Conservation (phyloP, 1,140 invertebrate species). For the Mercenaria mercenaria region DNA sequence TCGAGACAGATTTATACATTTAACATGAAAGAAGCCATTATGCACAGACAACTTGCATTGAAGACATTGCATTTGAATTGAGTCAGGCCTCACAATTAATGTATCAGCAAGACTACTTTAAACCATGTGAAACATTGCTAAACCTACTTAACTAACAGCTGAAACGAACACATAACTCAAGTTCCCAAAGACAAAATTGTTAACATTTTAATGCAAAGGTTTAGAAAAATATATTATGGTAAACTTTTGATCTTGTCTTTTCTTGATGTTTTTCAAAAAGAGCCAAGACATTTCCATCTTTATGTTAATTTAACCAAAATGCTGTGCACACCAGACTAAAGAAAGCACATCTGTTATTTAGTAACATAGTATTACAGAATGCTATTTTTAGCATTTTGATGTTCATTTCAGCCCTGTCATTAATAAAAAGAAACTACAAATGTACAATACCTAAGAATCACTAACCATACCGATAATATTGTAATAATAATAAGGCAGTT, state of each 20-base stretch:
- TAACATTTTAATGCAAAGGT: too few species aligned
- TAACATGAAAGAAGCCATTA: conserved; percentile 12
- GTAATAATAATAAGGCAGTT: conserved; percentile 52
- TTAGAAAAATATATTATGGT: too few species aligned
- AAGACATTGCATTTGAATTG: conserved; percentile 28
- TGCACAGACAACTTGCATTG: conserved; percentile 34
- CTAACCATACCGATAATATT: not conserved
- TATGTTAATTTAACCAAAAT: too few species aligned
- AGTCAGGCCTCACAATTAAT: not conserved
- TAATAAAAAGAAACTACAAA: conserved; percentile 12
- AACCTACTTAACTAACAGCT: not conserved
- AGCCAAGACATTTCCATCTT: too few species aligned
- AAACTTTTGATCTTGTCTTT: too few species aligned
- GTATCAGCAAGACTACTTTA: not conserved
- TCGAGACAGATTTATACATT: not conserved
- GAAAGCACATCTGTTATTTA: too few species aligned
- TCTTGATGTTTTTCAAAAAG: too few species aligned
- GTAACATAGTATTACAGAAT: too few species aligned
- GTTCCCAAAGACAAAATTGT: not conserved
- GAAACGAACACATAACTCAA: not conserved
- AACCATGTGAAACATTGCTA: not conserved
- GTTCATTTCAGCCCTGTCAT: not conserved
- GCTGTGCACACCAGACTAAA: too few species aligned
- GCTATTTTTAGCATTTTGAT: too few species aligned
- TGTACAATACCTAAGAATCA: not conserved